Conservation (phyloP, 2,888 invertebrate genomes). For the Prenolepis imparis region DNA sequence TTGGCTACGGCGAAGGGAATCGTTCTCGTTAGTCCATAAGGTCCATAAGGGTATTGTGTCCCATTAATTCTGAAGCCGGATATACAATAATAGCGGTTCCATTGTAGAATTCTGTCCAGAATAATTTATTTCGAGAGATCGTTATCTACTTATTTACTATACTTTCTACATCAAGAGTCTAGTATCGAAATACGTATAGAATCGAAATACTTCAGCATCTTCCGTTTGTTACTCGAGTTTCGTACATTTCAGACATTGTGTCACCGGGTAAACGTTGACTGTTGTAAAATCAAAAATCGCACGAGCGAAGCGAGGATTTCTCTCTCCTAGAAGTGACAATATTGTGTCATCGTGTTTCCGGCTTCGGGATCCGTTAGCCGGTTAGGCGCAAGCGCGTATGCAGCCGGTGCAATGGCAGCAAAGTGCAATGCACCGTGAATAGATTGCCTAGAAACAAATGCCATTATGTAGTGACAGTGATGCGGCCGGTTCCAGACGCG, state of each 20-base stretch:
- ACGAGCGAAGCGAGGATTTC: slow-evolving; percentile 8
- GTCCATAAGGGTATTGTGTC: slow-evolving; percentile 10
- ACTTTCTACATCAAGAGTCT: background rate
- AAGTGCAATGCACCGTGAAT: slow-evolving; percentile 79
- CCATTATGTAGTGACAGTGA: slow-evolving; percentile 71
- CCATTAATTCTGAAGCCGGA: slow-evolving; percentile 52
- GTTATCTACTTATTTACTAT: slow-evolving; percentile 6
- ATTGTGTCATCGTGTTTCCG: slow-evolving; percentile 52
- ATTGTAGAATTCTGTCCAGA: slow-evolving; percentile 11
- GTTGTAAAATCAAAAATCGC: slow-evolving; percentile 21
- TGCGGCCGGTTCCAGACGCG: slow-evolving; percentile 46
- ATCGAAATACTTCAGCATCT: background rate
- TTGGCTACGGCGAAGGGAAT: slow-evolving; percentile 43
- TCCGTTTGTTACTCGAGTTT: background rate
- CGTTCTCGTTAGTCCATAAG: slow-evolving; percentile 18
- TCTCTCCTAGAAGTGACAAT: slow-evolving; percentile 27
- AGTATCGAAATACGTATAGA: too few relatives aligned
- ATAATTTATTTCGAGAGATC: slow-evolving; percentile 19
- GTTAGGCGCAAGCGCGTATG: slow-evolving; percentile 35
- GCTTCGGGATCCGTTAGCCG: slow-evolving; percentile 6
- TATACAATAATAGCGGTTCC: background rate
- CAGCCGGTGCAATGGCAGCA: slow-evolving; percentile 37
- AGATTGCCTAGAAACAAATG: slow-evolving; percentile 74
- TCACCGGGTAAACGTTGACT: background rate
- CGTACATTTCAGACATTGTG: slow-evolving; percentile 11